These are phyloP conservation scores for Cryptoprocta ferox DNA, from an alignment of 2,797 vertebrate species.

Conservation along the genomic window DNA sequence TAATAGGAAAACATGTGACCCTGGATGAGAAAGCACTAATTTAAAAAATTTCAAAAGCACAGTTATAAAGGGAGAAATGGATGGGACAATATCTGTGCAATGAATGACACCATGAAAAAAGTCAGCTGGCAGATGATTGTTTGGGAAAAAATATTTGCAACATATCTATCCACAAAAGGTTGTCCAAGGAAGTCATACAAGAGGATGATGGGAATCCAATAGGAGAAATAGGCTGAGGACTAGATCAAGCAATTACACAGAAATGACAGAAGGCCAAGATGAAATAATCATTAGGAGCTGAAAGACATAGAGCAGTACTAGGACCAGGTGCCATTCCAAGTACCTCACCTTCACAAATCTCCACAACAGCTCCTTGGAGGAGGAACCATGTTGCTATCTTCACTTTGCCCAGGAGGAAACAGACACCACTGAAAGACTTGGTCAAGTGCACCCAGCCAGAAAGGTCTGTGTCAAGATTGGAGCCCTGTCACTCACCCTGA, in stretches of 20 bases:
- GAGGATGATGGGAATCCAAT: not conserved
- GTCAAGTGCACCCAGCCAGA: not conserved
- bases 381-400: rapidly evolving
- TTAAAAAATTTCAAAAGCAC: not conserved
- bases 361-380: not conserved
- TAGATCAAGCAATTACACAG: not conserved
- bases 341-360: not conserved
- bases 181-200: not conserved
- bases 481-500: not conserved
- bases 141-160: not conserved
- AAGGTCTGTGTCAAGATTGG: not conserved
- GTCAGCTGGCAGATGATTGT: not conserved
- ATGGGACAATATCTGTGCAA: not conserved
- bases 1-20: not conserved
- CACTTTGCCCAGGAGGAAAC: not conserved
- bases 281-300: not conserved
- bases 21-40: not conserved
- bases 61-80: not conserved
- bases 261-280: not conserved
- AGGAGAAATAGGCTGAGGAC: not conserved
- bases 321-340: not conserved
- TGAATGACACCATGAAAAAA: not conserved
- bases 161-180: not conserved
- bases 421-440: not conserved
- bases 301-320: not conserved